Conservation (phyloP, 2,113 vertebrate genomes). For the Hydropotes inermis region DNA sequence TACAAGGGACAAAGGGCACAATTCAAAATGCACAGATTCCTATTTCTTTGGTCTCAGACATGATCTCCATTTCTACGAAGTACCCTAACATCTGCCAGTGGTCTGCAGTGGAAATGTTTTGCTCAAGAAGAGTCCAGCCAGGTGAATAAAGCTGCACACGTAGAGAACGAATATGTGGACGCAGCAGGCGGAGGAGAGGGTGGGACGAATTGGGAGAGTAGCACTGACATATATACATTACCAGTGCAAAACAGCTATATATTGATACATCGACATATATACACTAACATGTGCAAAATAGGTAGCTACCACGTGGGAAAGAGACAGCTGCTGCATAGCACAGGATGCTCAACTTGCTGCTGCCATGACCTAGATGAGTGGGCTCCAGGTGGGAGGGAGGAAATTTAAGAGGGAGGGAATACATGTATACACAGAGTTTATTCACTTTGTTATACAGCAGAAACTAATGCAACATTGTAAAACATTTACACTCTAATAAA, state of each 20-base stretch:
- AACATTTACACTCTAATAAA: not conserved
- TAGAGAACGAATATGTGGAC: not conserved
- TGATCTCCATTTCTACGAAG: not conserved
- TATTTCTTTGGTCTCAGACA: not conserved
- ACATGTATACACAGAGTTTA: not conserved
- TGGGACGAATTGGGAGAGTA: not conserved
- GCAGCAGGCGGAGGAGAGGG: rapidly evolving
- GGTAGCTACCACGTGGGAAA: not conserved
- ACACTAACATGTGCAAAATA: not conserved
- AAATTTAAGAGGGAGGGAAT: not conserved
- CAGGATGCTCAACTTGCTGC: not conserved
- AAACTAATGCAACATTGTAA: not conserved
- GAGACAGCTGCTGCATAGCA: not conserved
- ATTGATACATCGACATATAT: not conserved
- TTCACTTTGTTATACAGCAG: not conserved
- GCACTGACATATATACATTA: not conserved
- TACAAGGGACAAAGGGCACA: not conserved
- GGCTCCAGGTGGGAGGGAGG: not conserved
- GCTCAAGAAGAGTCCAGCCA: not conserved
- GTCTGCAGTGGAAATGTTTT: not conserved
- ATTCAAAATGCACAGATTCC: not conserved
- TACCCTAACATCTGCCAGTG: not conserved
- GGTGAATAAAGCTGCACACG: not conserved
- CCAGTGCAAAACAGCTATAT: not conserved
- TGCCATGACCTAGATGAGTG: not conserved